Conservation (phyloP, 1,140 invertebrate species). For the Steinernema feltiae region DNA sequence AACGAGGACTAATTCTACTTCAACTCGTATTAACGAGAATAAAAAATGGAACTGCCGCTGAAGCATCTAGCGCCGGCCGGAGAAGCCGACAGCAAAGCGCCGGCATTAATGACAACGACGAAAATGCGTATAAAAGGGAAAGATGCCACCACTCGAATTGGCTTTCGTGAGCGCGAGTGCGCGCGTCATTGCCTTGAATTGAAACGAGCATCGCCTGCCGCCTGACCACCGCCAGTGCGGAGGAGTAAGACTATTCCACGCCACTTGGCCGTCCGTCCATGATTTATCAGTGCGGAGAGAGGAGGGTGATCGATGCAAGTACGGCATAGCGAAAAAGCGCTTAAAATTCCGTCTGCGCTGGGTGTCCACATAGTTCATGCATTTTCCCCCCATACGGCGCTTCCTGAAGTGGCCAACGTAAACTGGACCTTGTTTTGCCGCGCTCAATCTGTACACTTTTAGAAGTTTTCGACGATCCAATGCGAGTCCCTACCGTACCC, state of each 20-base stretch:
- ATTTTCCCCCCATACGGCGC: slow-evolving; percentile 4
- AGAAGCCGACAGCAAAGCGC: background rate
- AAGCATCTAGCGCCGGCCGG: background rate
- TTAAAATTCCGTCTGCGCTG: background rate
- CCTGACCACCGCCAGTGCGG: background rate
- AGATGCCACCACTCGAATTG: slow-evolving; percentile 5
- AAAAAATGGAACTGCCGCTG: background rate
- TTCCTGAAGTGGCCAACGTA: slow-evolving; percentile 11
- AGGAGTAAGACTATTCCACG: background rate
- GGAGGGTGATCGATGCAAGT: background rate
- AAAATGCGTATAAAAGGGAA: background rate
- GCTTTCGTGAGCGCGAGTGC: background rate
- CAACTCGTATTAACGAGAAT: background rate
- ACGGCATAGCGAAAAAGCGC: background rate
- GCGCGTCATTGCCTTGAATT: background rate
- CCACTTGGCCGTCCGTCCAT: background rate
- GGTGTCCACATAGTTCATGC: background rate
- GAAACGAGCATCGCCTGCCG: background rate
- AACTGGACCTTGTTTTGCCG: background rate
- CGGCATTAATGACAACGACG: background rate
- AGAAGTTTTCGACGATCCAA: slow-evolving; percentile 5
- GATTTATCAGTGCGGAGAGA: background rate
- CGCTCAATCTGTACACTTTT: background rate
- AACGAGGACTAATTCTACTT: background rate
- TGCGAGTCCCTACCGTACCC: slow-evolving; percentile 30